Evolutionary conservation across 2,888 invertebrate genomes (phyloP).

Genomic region (Troides oblongomaculatus): DNA sequence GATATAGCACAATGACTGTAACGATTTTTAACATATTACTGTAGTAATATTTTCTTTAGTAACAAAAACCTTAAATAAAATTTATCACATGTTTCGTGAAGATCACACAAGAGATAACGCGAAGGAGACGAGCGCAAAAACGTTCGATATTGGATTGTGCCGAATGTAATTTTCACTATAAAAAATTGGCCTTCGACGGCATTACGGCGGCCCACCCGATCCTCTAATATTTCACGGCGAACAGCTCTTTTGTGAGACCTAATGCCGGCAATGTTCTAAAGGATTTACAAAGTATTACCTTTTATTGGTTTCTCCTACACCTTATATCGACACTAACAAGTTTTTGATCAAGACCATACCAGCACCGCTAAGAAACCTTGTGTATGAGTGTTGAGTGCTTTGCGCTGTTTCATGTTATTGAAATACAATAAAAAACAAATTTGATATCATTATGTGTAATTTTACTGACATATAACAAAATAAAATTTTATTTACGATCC

Average conservation of each 20-base stretch:
- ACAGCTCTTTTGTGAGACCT: constrained; percentile 13
- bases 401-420: too few species aligned
- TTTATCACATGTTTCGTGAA: constrained; percentile 5
- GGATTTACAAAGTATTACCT: constrained; percentile 10
- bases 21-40: too few species aligned
- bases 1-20: too few species aligned
- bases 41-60: too few species aligned
- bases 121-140: constrained; percentile 22
- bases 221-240: constrained; percentile 18
- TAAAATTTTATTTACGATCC: too few species aligned
- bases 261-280: constrained; percentile 7
- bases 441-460: neutral
- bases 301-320: neutral
- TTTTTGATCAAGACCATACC: neutral
- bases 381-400: too few species aligned
- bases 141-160: constrained; percentile 36
- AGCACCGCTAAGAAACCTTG: neutral
- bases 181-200: constrained; percentile 35
- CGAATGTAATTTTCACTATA: constrained; percentile 38
- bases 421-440: neutral
- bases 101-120: constrained; percentile 1
- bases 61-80: neutral
- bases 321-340: neutral
- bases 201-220: constrained; percentile 16
- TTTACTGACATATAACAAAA: too few species aligned